Conservation (phyloP, 2,113 vertebrate species). For the Lophura nycthemera region DNA sequence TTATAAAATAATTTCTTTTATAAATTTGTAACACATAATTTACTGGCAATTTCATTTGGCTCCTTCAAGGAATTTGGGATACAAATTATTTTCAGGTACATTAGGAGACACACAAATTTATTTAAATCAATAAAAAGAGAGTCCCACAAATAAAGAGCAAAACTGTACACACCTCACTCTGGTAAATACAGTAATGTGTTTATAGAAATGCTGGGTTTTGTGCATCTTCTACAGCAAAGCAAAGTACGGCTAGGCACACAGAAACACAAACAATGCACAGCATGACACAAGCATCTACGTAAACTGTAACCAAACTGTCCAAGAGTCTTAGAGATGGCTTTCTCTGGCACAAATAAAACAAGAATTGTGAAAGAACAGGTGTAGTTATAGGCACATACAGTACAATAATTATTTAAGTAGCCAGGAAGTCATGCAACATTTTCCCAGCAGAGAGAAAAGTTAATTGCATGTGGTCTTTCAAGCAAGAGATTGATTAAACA, state of each 20-base stretch:
- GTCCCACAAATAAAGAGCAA: not conserved
- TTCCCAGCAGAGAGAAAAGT: not conserved
- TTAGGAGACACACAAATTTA: not conserved
- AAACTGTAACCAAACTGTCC: not conserved
- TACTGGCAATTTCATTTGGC: not conserved
- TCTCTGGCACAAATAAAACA: not conserved
- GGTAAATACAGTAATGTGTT: not conserved
- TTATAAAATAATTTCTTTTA: not conserved
- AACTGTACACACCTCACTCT: not conserved
- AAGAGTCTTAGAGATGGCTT: not conserved
- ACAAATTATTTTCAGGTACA: not conserved
- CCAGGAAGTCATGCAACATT: not conserved
- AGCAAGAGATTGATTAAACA: constrained; percentile 30
- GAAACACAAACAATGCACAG: not conserved
- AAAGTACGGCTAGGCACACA: not conserved
- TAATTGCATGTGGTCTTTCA: not conserved
- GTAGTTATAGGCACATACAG: not conserved
- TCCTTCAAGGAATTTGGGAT: not conserved
- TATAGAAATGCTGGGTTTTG: not conserved
- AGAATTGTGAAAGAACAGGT: not conserved
- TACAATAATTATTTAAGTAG: not conserved
- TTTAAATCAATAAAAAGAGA: not conserved
- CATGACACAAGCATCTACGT: not conserved
- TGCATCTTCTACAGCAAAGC: not conserved
- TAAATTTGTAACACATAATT: not conserved